A percentile compares a stretch with the other conserved stretches of the same genome.
Conservation (phyloP, 2,888 invertebrate species). For the Entomobrya multifasciata region DNA sequence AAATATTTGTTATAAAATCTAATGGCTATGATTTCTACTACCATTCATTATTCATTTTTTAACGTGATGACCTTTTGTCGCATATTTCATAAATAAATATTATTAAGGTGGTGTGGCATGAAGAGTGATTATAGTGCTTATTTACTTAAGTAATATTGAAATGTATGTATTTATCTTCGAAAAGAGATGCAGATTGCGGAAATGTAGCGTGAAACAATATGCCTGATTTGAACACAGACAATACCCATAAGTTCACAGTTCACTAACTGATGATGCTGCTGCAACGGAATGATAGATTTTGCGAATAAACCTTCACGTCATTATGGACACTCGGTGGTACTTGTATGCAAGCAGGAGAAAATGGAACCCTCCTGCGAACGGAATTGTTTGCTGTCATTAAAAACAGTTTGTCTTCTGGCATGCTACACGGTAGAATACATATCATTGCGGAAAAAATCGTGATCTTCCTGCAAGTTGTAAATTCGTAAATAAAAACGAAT, state of each 20-base stretch:
- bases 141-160: not conserved
- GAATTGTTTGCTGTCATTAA: constrained; percentile 58
- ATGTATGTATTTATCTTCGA: no score
- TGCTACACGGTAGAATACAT: not conserved
- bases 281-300: no score
- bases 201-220: not conserved
- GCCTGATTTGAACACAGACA: not conserved
- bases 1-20: not conserved
- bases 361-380: constrained; percentile 48
- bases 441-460: constrained; percentile 21
- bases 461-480: constrained; percentile 7
- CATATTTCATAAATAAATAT: not conserved
- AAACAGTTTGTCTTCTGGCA: constrained; percentile 36
- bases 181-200: not conserved
- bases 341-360: constrained; percentile 17
- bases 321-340: not conserved
- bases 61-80: not conserved
- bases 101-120: not conserved
- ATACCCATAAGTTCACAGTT: not conserved
- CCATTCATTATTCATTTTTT: not conserved
- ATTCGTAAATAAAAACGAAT: constrained; percentile 16
- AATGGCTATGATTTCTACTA: not conserved
- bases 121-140: not conserved
- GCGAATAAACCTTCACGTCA: not conserved
- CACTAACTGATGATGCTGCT: not conserved